These are phyloP conservation scores for Cynaeus angustus DNA, from an alignment of 2,888 invertebrate species.

Conservation along the genomic window DNA sequence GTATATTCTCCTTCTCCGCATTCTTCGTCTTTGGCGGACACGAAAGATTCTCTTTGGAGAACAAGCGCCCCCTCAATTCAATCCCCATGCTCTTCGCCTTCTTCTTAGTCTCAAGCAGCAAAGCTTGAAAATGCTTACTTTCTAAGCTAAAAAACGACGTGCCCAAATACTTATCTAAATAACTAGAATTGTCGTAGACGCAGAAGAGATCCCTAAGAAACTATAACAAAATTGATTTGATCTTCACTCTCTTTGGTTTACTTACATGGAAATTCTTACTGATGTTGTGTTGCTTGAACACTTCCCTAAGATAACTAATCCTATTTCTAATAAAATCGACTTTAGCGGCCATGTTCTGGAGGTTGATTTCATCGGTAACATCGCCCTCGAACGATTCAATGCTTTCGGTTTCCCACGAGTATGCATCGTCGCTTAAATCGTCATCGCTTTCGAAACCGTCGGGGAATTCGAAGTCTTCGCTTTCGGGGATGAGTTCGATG, in stretches of 20 bases:
- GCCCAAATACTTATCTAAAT: slow-evolving; percentile 88
- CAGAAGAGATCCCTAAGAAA: slow-evolving; percentile 86
- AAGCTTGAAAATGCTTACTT: slow-evolving; percentile 80
- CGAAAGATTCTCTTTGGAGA: slow-evolving; percentile 62
- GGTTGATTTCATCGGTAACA: slow-evolving; percentile 69
- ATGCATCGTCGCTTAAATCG: slow-evolving; percentile 50
- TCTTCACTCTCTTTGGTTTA: background rate
- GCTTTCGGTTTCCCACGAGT: slow-evolving; percentile 88
- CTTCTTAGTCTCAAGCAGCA: slow-evolving; percentile 84
- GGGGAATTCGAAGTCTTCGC: slow-evolving; percentile 84
- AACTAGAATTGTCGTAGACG: slow-evolving; percentile 90
- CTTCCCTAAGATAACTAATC: slow-evolving; percentile 78
- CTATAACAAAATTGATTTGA: slow-evolving; percentile 69
- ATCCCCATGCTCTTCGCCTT: slow-evolving; percentile 83
- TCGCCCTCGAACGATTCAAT: slow-evolving; percentile 76
- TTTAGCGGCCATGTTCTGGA: slow-evolving; percentile 82
- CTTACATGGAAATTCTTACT: slow-evolving; percentile 41
- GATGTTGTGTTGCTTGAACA: slow-evolving; percentile 83
- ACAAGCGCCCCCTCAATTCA: slow-evolving; percentile 74
- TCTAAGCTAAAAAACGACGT: slow-evolving; percentile 83
- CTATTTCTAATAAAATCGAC: slow-evolving; percentile 68
- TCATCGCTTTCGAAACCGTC: slow-evolving; percentile 68
- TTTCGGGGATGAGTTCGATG: slow-evolving; percentile 80
- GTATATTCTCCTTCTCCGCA: slow-evolving; percentile 69
- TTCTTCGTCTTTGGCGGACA: slow-evolving; percentile 62